Percentiles rank a stretch among this genome's conserved stretches.
Evolutionary conservation across 2,888 invertebrate species (phyloP).

Genomic region (Ganaspis brasiliensis): DNA sequence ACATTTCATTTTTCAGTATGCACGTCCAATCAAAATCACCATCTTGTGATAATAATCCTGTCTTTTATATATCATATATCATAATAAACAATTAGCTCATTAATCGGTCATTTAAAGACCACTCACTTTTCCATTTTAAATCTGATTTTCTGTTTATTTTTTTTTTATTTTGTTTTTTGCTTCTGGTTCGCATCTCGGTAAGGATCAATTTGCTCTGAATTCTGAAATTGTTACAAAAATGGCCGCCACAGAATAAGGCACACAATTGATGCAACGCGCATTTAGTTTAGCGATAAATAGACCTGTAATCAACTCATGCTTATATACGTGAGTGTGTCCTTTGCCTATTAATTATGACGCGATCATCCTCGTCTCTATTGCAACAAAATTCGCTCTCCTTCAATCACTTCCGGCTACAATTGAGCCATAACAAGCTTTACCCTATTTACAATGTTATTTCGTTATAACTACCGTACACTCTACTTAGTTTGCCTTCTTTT

Average conservation of each 20-base stretch:
- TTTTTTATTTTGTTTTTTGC: conserved; percentile 38
- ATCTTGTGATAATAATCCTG: not conserved
- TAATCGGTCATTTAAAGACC: not conserved
- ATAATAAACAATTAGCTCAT: conserved; percentile 2
- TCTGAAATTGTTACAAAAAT: conserved; percentile 76
- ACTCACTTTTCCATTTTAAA: conserved; percentile 3
- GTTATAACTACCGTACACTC: conserved; percentile 51
- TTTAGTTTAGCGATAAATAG: conserved; percentile 69
- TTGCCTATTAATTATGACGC: conserved; percentile 13
- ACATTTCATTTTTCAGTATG: conserved; percentile 16
- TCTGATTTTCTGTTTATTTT: conserved; percentile 44
- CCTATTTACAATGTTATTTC: conserved; percentile 30
- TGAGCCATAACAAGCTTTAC: conserved; percentile 42
- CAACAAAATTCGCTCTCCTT: conserved; percentile 49
- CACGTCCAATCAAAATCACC: conserved; percentile 25
- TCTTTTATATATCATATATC: too few relatives aligned
- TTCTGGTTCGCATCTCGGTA: conserved; percentile 27
- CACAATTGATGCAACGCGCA: conserved; percentile 80
- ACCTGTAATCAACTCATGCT: conserved; percentile 37
- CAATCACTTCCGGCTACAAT: conserved; percentile 53
- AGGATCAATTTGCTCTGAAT: conserved; percentile 68
- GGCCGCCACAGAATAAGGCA: conserved; percentile 80
- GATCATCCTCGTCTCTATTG: conserved; percentile 39
- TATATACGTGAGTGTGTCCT: conserved; percentile 29
- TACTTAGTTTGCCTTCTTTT: conserved; percentile 62